These are phyloP conservation scores for Melanaphis sacchari DNA, from an alignment of 1,140 invertebrate species.

Conservation along the genomic window DNA sequence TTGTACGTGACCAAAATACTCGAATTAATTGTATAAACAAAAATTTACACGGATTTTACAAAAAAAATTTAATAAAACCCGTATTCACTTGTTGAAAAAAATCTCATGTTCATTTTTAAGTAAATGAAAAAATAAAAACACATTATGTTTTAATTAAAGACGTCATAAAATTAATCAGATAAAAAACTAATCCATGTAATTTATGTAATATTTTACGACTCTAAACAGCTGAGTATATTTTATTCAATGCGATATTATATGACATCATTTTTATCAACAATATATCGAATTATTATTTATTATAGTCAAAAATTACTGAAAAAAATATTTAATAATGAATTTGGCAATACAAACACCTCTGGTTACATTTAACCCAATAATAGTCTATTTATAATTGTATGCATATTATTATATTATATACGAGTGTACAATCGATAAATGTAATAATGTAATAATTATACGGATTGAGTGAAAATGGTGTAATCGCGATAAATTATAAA, in stretches of 20 bases:
- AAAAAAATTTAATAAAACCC: neutral
- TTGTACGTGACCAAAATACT: conserved; percentile 18
- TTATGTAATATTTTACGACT: neutral
- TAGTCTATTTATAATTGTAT: neutral
- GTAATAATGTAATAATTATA: neutral
- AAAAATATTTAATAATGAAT: neutral
- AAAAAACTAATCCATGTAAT: neutral
- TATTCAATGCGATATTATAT: neutral
- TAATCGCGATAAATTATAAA: neutral
- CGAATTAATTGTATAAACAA: conserved; percentile 6
- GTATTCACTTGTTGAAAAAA: neutral
- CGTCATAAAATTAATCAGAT: neutral
- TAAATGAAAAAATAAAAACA: conserved; percentile 9
- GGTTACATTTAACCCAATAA: neutral
- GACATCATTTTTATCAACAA: neutral
- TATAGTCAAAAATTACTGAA: neutral
- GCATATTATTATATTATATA: neutral
- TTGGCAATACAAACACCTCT: neutral
- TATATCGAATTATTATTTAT: neutral
- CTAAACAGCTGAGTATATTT: neutral
- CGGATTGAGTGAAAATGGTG: neutral
- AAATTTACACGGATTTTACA: neutral
- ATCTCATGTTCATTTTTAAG: neutral
- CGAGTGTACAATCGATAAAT: neutral
- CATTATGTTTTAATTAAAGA: neutral